phyloP scores from a whole-genome alignment of 2,113 vertebrate species.

The Geococcyx californianus region DNA sequence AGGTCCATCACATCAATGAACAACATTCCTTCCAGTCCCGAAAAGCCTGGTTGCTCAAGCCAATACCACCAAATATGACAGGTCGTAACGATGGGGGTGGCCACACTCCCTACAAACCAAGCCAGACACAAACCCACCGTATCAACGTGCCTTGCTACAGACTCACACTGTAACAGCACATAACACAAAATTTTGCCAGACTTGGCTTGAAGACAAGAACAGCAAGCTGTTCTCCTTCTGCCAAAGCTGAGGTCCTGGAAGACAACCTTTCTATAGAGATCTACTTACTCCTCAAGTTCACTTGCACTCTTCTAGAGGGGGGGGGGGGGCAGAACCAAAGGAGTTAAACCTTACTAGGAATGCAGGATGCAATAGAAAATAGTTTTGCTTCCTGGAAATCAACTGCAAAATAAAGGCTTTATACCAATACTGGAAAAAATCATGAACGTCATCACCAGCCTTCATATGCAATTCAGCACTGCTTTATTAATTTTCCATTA shows the following conservation, averaged over 20 bases:
- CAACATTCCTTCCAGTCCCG: rapidly evolving
- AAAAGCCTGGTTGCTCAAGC: not conserved
- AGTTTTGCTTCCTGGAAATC: not conserved
- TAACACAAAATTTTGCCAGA: not conserved
- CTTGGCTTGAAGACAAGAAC: not conserved
- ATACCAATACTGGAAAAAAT: not conserved
- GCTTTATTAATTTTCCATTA: constrained; percentile 51
- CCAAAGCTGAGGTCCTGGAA: not conserved
- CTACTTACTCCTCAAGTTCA: not conserved
- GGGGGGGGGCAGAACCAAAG: too few species aligned
- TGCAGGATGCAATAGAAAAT: not conserved
- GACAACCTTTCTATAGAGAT: not conserved
- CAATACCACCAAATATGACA: rapidly evolving
- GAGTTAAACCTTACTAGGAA: not conserved
- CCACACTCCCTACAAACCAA: not conserved
- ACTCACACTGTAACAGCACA: rapidly evolving
- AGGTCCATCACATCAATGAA: rapidly evolving
- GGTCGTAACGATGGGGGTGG: rapidly evolving
- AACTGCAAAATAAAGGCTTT: not conserved
- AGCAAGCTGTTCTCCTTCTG: rapidly evolving
- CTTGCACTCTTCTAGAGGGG: not conserved
- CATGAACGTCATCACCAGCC: not conserved
- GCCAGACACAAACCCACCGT: rapidly evolving
- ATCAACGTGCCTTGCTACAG: rapidly evolving
- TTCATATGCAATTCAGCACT: not conserved